Conservation (phyloP, 92 coral and sea anemone species). For the Epizoanthus rinbou region DNA sequence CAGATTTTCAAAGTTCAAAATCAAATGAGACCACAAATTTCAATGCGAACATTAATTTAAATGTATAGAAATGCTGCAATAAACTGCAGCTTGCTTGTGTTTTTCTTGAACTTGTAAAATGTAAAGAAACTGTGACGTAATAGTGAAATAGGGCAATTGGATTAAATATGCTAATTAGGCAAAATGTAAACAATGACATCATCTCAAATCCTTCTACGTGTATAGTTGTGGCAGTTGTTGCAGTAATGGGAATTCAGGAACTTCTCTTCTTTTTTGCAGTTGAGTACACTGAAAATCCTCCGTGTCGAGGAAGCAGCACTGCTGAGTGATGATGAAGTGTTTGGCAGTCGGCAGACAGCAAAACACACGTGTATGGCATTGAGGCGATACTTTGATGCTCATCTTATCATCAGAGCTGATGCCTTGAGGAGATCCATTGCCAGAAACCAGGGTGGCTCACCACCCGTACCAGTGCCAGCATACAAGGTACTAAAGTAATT, state of each 20-base stretch:
- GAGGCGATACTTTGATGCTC: slow-evolving; percentile 93
- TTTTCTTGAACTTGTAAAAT: too few relatives aligned
- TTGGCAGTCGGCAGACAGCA: slow-evolving; percentile 94
- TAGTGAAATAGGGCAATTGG: too few relatives aligned
- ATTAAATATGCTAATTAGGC: too few relatives aligned
- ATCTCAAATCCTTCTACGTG: too few relatives aligned
- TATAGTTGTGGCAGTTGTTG: background rate
- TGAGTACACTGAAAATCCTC: slow-evolving; percentile 91
- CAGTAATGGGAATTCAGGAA: too few relatives aligned
- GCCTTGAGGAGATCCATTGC: slow-evolving; percentile 81
- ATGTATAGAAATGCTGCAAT: too few relatives aligned
- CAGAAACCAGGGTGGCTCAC: slow-evolving; percentile 76
- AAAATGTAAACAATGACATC: too few relatives aligned
- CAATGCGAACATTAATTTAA: too few relatives aligned
- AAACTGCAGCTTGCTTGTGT: too few relatives aligned
- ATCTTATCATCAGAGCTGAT: slow-evolving; percentile 83
- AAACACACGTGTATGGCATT: slow-evolving; percentile 94
- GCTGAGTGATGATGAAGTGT: slow-evolving; percentile 92
- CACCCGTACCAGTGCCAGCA: slow-evolving; percentile 90
- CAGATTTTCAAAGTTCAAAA: too few relatives aligned
- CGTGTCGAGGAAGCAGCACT: slow-evolving; percentile 92
- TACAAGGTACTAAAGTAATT: slow-evolving; percentile 72
- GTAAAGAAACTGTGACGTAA: too few relatives aligned
- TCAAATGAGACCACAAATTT: too few relatives aligned
- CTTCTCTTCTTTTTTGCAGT: slow-evolving; percentile 42